Conservation (phyloP, 37 sponge, comb jelly and placozoan genomes). For the Oscarella lobularis region DNA sequence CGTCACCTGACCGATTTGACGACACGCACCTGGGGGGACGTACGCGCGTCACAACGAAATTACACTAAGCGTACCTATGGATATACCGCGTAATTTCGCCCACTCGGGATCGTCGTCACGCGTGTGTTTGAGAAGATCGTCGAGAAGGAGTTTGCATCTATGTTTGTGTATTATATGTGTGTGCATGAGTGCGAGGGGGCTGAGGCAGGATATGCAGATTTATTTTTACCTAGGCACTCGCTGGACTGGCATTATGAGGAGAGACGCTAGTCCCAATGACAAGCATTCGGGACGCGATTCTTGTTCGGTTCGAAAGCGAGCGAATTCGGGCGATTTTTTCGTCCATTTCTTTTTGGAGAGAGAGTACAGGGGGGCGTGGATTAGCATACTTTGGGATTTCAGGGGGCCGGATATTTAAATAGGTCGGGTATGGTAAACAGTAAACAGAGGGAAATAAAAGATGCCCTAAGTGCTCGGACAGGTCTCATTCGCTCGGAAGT, state of each 20-base stretch:
- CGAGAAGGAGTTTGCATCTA: constrained; percentile 6
- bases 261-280: constrained; percentile 19
- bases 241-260: constrained; percentile 62
- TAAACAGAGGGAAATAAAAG: too few species aligned
- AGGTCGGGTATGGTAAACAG: too few species aligned
- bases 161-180: not conserved
- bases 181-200: not conserved
- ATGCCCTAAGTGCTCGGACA: too few species aligned
- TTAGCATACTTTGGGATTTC: too few species aligned
- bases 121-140: constrained; percentile 9
- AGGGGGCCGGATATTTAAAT: too few species aligned
- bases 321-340: constrained; percentile 30
- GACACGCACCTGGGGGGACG: constrained; percentile 31
- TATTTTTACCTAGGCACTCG: constrained; percentile 60
- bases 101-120: not conserved
- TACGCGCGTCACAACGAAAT: constrained; percentile 5
- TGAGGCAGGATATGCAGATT: too few species aligned
- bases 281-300: constrained; percentile 47
- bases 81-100: not conserved
- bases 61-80: constrained; percentile 31
- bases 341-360: constrained; percentile 61
- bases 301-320: constrained; percentile 29
- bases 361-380: too few species aligned
- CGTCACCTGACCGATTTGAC: constrained; percentile 37
- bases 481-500: too few species aligned